Percentiles rank a stretch among this genome's conserved stretches.
These are phyloP conservation scores for Falcunculus frontatus DNA, from an alignment of 2,113 vertebrate species.

Conservation along the genomic window DNA sequence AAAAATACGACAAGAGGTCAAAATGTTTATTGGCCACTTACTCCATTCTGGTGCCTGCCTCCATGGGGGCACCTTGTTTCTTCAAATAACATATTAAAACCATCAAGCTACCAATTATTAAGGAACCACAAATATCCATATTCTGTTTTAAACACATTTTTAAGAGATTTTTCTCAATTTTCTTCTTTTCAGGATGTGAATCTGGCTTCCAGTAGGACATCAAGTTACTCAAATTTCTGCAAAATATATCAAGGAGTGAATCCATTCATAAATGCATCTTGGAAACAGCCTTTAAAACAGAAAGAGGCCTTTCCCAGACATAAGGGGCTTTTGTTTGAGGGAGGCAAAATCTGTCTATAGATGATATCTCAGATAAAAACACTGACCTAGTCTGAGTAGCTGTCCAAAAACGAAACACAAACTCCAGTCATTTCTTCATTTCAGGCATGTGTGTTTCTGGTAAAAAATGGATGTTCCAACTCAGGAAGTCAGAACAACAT, in stretches of 20 bases:
- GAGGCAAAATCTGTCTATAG: background rate
- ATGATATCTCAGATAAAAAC: background rate
- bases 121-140: background rate
- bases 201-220: background rate
- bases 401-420: background rate
- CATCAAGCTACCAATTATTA: background rate
- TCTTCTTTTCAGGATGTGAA: background rate
- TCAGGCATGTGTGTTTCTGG: background rate
- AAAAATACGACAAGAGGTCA: background rate
- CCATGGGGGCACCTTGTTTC: background rate
- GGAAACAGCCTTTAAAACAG: background rate
- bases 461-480: slow-evolving; percentile 34
- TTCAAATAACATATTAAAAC: background rate
- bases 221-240: background rate
- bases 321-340: background rate
- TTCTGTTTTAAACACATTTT: background rate
- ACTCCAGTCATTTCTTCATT: background rate
- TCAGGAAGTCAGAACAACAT: slow-evolving; percentile 11
- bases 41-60: background rate
- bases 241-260: background rate
- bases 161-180: background rate
- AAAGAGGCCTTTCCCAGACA: background rate
- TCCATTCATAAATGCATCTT: background rate
- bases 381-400: background rate
- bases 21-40: background rate